phyloP scores from a whole-genome alignment of 2,888 invertebrate genomes.

The Lepidocyrtinus sp. region DNA sequence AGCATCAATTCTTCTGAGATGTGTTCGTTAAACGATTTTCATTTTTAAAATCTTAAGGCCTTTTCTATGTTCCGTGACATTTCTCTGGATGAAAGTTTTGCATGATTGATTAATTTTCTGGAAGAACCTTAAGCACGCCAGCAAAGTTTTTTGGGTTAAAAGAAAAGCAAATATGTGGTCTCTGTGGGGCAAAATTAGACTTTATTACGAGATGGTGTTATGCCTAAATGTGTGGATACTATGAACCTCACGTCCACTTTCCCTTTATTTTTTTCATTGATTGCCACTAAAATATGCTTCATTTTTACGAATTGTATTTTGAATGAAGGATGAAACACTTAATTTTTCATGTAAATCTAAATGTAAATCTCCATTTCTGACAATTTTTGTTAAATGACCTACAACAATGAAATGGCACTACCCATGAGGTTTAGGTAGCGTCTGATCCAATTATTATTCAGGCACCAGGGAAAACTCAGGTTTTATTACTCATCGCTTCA shows the following conservation, averaged over 20 bases:
- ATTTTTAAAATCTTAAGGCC: background rate
- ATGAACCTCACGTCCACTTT: background rate
- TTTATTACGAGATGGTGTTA: background rate
- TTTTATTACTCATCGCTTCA: background rate
- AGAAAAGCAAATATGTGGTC: background rate
- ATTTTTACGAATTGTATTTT: no score
- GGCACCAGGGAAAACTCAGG: no score
- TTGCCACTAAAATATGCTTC: background rate
- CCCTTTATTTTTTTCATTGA: background rate
- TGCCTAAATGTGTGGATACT: slow-evolving; percentile 4
- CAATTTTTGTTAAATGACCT: no score
- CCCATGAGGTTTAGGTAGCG: slow-evolving; percentile 6
- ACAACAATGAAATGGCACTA: slow-evolving; percentile 5
- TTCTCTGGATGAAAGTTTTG: background rate
- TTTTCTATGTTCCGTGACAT: background rate
- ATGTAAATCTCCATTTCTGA: no score
- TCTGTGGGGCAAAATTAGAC: background rate
- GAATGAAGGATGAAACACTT: no score
- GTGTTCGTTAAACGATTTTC: slow-evolving; percentile 3
- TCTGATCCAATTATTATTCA: background rate
- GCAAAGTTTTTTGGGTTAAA: background rate
- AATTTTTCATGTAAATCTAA: no score
- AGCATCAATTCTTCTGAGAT: background rate
- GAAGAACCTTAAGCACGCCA: background rate
- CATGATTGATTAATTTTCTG: slow-evolving; percentile 4